Conservation (phyloP, 2,888 invertebrate genomes). For the Leptogaster cylindrica region DNA sequence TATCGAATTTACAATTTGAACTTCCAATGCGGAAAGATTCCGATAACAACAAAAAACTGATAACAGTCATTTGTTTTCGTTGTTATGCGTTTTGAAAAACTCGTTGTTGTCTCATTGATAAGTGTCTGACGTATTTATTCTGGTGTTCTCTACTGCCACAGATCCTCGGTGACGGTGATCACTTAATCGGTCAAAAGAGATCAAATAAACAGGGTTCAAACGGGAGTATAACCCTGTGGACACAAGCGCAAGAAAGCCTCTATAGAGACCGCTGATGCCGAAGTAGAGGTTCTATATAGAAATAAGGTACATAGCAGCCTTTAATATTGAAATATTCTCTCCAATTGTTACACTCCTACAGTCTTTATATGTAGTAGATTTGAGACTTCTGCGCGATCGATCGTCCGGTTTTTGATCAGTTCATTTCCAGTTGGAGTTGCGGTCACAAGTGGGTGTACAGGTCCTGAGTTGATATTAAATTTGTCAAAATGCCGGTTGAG, state of each 20-base stretch:
- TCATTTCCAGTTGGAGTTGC: background rate
- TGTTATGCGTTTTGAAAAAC: too few species aligned
- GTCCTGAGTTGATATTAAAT: background rate
- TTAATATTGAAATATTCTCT: too few species aligned
- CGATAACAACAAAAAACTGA: too few species aligned
- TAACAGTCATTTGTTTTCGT: too few species aligned
- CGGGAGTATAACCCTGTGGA: background rate
- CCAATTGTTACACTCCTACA: too few species aligned
- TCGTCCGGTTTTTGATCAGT: background rate
- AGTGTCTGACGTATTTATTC: background rate
- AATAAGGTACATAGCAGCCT: too few species aligned
- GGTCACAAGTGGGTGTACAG: background rate
- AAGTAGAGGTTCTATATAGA: too few species aligned
- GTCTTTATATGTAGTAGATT: too few species aligned
- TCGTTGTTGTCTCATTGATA: background rate
- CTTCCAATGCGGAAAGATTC: too few species aligned
- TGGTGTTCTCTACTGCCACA: background rate
- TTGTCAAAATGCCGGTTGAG: conserved; percentile 65
- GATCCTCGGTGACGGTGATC: background rate
- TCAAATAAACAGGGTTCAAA: background rate
- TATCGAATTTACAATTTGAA: too few species aligned
- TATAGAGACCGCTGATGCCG: too few species aligned
- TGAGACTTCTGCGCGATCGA: background rate
- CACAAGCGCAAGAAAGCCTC: too few species aligned
- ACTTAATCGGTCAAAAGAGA: background rate